Base-by-base conservation (phyloP, 2,888 invertebrate genomes). In the Temnothorax ravouxi region DNA sequence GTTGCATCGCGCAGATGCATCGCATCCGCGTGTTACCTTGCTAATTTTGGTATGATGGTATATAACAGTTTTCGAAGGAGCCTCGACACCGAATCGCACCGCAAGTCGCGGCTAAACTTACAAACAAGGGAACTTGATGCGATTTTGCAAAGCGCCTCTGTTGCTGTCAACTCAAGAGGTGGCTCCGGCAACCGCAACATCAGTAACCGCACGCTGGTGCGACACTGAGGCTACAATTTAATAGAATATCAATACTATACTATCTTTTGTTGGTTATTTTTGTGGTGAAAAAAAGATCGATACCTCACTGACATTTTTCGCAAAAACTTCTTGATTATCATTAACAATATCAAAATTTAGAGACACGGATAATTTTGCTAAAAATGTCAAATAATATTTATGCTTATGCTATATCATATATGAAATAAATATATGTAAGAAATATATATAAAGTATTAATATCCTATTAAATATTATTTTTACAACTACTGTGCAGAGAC, bases 131-230 rank as follows among this genome's bases (percentile, higher is more conserved):
- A 61, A 75, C 71, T 34, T 88, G 67, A 89, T 85, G 76, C 56
- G 54, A 83, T 88, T 88, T 88, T 76, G 83, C 50, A 69, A 34
- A 44, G 47, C 67, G 50, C 4, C 76, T 34, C 69, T 67, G 80
- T 44, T 56, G 50, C 50, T 54, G 69, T 38, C 64, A 80, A 85
- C 62, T 69, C 50, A 29, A 62, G 9, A 62, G 9, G 13, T 52
- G 44, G 52, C 64, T 75, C 13, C 50, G 54, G 6, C 41, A n/a
- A 64, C 50, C 74, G 44, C 59, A 62, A 41, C 74, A 67, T 41
- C 50, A 15, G 47, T 18, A 52, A 47, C 21, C 41, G 25, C 66
- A 62, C 3, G 8, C 9, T 47, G 25, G 2, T 54, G 29, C 21
- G 21, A 52, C 34, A 62, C 3, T 15, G 21, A 15, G 41, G 21